Evolutionary conservation across 2,113 vertebrate genomes (phyloP), one percentile per base, ranked within the genome.

Genomic region (Hippocampus guttulatus): DNA sequence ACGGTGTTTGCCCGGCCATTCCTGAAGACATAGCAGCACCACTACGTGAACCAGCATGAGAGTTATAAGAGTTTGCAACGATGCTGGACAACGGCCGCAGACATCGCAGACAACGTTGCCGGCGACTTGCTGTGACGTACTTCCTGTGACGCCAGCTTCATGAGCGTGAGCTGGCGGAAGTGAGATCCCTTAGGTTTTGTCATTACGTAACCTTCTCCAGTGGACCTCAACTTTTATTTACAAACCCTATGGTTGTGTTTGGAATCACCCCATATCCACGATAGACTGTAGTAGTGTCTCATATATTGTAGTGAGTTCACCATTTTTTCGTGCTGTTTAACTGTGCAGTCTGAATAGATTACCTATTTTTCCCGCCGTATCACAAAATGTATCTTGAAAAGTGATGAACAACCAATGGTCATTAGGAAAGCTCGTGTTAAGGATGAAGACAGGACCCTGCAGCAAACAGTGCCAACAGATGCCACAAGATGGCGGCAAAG

Each of bases 1-100:
- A 93, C 92, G 90, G 89, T 23, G 91, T 91, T 74, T 91, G 90
- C 15, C 90, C 88, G n/a, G 90, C 87, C 88, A 91, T 88, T 69
- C 89, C 89, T 33, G 91, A 93, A 80, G 92, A 89, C 91, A 93
- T 93, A n/a, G 25, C 25, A 81, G 68, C 84, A 86, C 78, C 40
- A 67, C 49, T 67, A 69, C 67, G 55, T 18, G 3, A 64, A 49
- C 25, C 11, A 20, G 49, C 23, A 68, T 73, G 61, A 27, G n/a
- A 66, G 41, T 70, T 33, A 62, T 49, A 83, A 73, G 0, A 25
- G 57, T 65, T 64, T 67, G 30, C 76, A 67, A 20, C 55, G 23
- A 33, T 52, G 41, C 5, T 60, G n/a, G 38, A 62, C 68, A 23
- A 73, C 76, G 15, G 66, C 2, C 68, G 78, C 85, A 16, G 78